Conservation (phyloP, 2,797 vertebrate species). For the Pristis pectinata region DNA sequence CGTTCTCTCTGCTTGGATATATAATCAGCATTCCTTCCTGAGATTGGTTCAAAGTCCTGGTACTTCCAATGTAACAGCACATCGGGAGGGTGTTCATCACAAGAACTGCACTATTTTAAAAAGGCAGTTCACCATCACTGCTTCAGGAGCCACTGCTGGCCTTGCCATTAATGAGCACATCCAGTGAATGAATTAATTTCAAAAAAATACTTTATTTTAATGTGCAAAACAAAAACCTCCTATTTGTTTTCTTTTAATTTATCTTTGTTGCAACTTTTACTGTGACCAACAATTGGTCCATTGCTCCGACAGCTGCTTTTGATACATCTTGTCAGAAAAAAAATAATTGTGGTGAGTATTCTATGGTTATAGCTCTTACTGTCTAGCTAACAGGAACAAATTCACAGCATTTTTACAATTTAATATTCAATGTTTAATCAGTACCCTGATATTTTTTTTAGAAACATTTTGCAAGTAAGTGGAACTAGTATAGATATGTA, state of each 20-base stretch:
- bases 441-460: neutral
- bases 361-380: neutral
- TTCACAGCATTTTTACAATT: conserved; percentile 23
- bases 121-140: neutral
- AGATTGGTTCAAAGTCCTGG: neutral
- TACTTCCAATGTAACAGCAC: neutral
- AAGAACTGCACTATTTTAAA: neutral
- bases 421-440: neutral
- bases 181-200: neutral
- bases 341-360: neutral
- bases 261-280: neutral
- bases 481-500: too few relatives aligned
- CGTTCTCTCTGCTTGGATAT: too few relatives aligned
- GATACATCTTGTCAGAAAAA: neutral
- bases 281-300: neutral
- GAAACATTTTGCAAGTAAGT: too few relatives aligned
- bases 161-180: neutral
- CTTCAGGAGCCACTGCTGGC: neutral
- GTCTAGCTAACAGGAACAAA: neutral
- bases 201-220: neutral
- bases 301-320: neutral
- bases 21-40: too few relatives aligned
- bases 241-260: neutral
- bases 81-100: neutral
- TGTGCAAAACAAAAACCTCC: neutral